Conservation (phyloP, 2,888 invertebrate genomes). For the Bursaphelenchus okinawaensis region DNA sequence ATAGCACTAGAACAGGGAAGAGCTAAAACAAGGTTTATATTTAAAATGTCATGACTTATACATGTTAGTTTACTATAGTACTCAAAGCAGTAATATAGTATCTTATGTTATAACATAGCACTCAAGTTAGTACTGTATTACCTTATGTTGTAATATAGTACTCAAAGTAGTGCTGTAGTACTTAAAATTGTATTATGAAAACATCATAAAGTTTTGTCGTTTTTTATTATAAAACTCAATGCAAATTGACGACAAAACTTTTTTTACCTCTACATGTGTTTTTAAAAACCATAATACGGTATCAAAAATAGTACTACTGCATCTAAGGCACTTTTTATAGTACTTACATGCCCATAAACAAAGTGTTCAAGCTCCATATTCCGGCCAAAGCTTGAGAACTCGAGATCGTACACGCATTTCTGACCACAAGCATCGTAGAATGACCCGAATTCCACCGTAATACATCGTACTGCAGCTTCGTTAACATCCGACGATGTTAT, state of each 20-base stretch:
- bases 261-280: no score
- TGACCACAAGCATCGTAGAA: slow-evolving; percentile 33
- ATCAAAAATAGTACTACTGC: no score
- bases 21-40: slow-evolving; percentile 34
- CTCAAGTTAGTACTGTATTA: no score
- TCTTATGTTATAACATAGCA: not conserved
- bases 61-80: not conserved
- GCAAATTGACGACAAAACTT: no score
- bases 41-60: slow-evolving; percentile 3
- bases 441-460: slow-evolving; percentile 6
- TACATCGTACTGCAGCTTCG: not conserved
- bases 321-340: not conserved
- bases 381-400: slow-evolving; percentile 24
- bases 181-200: no score
- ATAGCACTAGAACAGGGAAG: slow-evolving; percentile 71
- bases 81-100: no score
- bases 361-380: slow-evolving; percentile 28
- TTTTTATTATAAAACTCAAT: no score
- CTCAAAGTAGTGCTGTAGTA: no score
- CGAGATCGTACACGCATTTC: slow-evolving; percentile 23
- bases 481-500: not conserved
- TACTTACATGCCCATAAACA: slow-evolving; percentile 36
- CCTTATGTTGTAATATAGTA: no score
- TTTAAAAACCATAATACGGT: no score
- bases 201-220: no score